Evolutionary conservation across 2,797 vertebrate genomes (phyloP), one percentile per base, ranked within the genome.

Genomic region (Cyclopterus lumpus): DNA sequence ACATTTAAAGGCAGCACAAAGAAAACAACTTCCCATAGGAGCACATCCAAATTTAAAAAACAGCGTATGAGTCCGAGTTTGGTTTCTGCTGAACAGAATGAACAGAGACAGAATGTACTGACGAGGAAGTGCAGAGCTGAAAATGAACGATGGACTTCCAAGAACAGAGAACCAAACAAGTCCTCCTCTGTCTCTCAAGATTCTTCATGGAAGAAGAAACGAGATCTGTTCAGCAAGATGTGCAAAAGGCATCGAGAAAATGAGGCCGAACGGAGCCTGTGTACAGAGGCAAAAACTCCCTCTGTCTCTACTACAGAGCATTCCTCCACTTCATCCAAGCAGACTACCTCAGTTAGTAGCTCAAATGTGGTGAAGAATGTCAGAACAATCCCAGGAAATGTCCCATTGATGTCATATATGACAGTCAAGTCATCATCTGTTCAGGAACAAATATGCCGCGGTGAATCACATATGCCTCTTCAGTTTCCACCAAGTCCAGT

Each of bases 401-500:
- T 72, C 57, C 59, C 53, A 30, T 28, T 71, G 32, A 40, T 20
- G 20, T 54, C 85, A 40, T 7, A 42, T 83, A 34, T 55, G 5
- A 16, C 20, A 46, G 10, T 46, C 4, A 30, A 65, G 36, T 42
- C 51, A 8, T 32, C 54, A 73, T 83, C 61, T 65, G 11, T 15
- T n/a, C n/a, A 65, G 24, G 68, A 62, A 44, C 55, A 76, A 80
- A 49, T 44, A 22, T 6, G 24, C 4, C 24, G 42, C 48, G 24
- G 28, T 3, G 22, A 44, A 54, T 32, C 84, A 34, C 10, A 6
- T 55, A 15, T 64, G 26, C 78, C 24, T 67, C 1, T 67, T 10
- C 71, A 20, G 24, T 95, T 93, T 61, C 67, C 9, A 7, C 20
- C 40, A 40, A 46, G 20, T 16, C 65, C 51, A 20, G 42, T 18